phyloP scores from a whole-genome alignment of 2,113 vertebrate genomes.

The Myrmecophaga tridactyla region DNA sequence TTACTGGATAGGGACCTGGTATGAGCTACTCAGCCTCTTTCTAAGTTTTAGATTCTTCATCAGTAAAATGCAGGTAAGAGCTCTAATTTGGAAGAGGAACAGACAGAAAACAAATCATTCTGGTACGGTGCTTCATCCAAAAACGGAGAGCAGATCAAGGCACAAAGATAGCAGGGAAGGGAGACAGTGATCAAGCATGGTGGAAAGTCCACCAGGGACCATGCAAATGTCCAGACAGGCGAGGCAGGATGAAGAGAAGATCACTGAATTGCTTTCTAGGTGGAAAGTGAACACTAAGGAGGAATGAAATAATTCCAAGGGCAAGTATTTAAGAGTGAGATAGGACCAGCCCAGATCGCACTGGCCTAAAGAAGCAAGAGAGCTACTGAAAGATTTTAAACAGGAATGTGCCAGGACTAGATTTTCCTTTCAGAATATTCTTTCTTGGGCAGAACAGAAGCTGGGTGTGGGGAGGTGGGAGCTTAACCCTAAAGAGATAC shows the following conservation, averaged over 20 bases:
- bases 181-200: background rate
- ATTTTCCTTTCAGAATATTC: background rate
- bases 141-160: background rate
- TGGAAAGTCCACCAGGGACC: background rate
- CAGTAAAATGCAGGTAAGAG: background rate
- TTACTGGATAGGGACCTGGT: background rate
- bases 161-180: background rate
- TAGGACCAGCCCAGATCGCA: background rate
- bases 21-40: background rate
- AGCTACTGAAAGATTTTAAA: background rate
- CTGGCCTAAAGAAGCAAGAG: background rate
- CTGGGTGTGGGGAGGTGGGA: background rate
- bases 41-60: background rate
- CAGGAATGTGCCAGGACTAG: background rate
- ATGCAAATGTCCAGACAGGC: background rate
- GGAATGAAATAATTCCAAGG: background rate
- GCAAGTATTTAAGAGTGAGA: background rate
- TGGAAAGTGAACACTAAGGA: background rate
- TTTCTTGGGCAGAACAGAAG: background rate
- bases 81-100: background rate
- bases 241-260: background rate
- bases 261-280: background rate
- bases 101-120: background rate
- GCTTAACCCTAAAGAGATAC: background rate
- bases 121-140: background rate